Evolutionary conservation across 2,888 invertebrate genomes (phyloP).

Genomic region (Luperina testacea): DNA sequence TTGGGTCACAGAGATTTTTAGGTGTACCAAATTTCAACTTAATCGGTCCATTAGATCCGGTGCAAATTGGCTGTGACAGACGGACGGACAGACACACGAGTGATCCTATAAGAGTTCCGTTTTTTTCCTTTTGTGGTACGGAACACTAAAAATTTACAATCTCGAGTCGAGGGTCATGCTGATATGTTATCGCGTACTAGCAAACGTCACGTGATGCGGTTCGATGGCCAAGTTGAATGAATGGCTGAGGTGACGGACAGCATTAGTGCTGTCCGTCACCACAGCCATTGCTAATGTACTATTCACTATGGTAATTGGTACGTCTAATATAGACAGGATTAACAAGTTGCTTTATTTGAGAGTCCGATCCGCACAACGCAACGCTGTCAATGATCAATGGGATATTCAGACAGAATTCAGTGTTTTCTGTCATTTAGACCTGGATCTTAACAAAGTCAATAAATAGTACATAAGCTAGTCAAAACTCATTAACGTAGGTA

Average conservation of each 20-base stretch:
- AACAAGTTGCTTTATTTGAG: not conserved
- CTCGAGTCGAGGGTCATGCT: conserved; percentile 55
- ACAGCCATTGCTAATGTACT: not conserved
- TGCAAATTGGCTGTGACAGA: no score
- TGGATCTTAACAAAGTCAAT: not conserved
- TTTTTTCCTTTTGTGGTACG: no score
- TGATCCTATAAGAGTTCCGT: no score
- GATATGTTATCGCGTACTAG: conserved; percentile 57
- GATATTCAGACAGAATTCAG: not conserved
- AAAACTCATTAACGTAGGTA: not conserved
- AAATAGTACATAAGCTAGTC: not conserved
- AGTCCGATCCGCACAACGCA: not conserved
- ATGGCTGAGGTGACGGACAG: conserved; percentile 40
- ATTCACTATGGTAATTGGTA: conserved; percentile 5
- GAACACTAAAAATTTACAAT: conserved; percentile 48
- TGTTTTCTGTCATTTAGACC: not conserved
- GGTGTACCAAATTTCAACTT: no score
- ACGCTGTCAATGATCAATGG: not conserved
- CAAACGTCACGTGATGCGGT: conserved; percentile 62
- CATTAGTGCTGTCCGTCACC: conserved; percentile 14
- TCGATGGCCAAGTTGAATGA: conserved; percentile 68
- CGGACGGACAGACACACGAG: no score
- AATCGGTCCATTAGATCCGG: no score
- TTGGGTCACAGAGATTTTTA: no score
- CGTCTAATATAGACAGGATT: not conserved